These are phyloP conservation scores for Ctenomys sociabilis DNA, from an alignment of 2,113 vertebrate species.

Conservation along the genomic window DNA sequence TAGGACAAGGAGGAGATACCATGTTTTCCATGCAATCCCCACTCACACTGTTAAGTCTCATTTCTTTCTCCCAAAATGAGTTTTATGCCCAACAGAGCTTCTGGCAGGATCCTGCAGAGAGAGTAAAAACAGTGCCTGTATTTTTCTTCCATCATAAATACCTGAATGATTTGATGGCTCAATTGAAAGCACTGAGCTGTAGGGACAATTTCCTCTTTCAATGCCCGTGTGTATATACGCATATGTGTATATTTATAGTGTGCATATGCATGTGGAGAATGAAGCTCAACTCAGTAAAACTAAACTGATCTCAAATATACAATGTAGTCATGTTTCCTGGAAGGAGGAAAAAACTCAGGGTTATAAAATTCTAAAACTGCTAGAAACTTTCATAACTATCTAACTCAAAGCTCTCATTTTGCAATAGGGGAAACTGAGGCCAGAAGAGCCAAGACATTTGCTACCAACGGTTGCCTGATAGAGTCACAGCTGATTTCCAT, in stretches of 20 bases:
- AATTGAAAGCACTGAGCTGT: conserved; percentile 76
- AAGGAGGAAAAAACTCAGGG: conserved; percentile 45
- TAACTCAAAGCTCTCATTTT: conserved; percentile 13
- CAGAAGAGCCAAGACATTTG: background rate
- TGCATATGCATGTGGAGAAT: conserved; percentile 1
- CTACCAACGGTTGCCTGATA: background rate
- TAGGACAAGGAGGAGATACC: background rate
- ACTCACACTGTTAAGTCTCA: background rate
- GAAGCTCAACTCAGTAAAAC: conserved; percentile 54
- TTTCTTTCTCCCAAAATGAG: conserved; percentile 8
- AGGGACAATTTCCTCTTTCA: conserved; percentile 75
- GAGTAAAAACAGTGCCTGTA: conserved; percentile 63
- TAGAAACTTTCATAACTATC: conserved; percentile 27
- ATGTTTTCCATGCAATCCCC: conserved; percentile 12
- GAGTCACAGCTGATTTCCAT: background rate
- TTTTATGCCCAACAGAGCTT: conserved; percentile 11
- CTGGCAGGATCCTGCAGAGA: conserved; percentile 47
- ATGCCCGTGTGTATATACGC: conserved; percentile 19
- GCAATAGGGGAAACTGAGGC: conserved; percentile 43
- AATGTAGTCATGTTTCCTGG: conserved; percentile 64
- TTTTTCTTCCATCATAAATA: conserved; percentile 77
- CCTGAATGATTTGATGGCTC: conserved; percentile 75
- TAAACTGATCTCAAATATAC: conserved; percentile 71
- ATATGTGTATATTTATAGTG: conserved; percentile 73
- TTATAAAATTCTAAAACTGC: conserved; percentile 65